Base-by-base conservation (phyloP, 2,888 invertebrate species). In the Campopleginae sp. region DNA sequence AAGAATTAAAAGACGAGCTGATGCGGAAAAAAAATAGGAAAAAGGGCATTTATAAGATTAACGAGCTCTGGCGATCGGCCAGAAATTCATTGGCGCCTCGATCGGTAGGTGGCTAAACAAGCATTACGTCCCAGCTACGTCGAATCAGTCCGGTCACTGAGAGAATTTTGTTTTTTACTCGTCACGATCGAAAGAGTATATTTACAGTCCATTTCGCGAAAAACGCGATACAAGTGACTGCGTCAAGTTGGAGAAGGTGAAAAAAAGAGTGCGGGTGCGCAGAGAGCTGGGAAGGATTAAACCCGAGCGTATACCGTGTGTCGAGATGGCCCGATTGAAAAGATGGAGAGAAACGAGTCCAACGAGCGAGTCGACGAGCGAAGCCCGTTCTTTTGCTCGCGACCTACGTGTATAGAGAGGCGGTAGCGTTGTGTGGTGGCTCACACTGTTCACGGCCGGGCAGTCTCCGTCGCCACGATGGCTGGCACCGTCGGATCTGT, bases 401-500 rank as follows among this genome's bases (percentile, higher is more conserved):
- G 82, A 85, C 72, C 79, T 80, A 81, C 77, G 84, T 81, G 54
- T 61, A 27, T 23, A 76, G n/a, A 33, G 3, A 46, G n/a, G 48
- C 46, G 23, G 38, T 78, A 78, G 63, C 44, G 58, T 58, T 58
- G 58, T 31, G 61, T 61, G 42, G 44, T 72, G 83, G 70, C 48
- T 65, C 71, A 71, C 74, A 68, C 46, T 81, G 70, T 38, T 65
- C 71, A 71, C 74, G 63, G 76, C 86, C 87, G 86, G 85, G 87
- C 87, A 88, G 86, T 90, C 90, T 90, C 90, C 91, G 91, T 87
- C 92, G 93, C 92, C 92, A 90, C 92, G 90, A 91, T 91, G 93
- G 93, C 93, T 93, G 91, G 92, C 92, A 91, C 89, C 90, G 88
- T 90, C 91, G 92, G 89, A 91, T 93, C 92, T 93, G 93, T 93